phyloP scores from a whole-genome alignment of 2,113 vertebrate species.

The Boulengerochromis microlepis region DNA sequence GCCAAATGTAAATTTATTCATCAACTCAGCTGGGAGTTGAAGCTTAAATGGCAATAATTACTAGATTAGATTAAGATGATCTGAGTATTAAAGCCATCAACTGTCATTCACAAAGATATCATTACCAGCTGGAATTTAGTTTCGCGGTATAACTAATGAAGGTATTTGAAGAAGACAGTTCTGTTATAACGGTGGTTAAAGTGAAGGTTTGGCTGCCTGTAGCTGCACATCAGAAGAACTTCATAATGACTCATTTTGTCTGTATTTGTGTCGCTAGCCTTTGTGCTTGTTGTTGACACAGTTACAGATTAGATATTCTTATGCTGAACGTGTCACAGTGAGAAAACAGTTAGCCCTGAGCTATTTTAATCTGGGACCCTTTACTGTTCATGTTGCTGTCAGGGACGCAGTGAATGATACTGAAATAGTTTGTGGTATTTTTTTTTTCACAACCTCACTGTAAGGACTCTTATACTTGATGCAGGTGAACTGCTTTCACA shows the following conservation, averaged over 20 bases:
- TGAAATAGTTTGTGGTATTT: neutral
- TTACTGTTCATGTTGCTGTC: neutral
- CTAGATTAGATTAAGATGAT: neutral
- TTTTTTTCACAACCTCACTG: neutral
- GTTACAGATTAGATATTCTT: neutral
- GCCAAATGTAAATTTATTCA: neutral
- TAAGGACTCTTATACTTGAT: neutral
- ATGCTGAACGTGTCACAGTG: neutral
- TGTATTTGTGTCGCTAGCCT: neutral
- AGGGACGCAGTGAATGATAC: neutral
- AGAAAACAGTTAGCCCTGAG: neutral
- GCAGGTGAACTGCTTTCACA: neutral
- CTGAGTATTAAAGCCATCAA: neutral
- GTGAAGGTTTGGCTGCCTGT: neutral
- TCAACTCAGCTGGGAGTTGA: neutral
- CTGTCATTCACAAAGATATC: neutral
- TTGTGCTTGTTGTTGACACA: neutral
- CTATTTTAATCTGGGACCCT: neutral
- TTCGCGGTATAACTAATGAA: fast-evolving
- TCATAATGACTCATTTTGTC: neutral
- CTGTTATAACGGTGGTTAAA: neutral
- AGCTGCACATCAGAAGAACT: neutral
- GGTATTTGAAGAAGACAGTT: neutral
- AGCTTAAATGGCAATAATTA: neutral
- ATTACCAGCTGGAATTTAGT: neutral